phyloP scores from a whole-genome alignment of 30 jellyfish, hydroid and myxozoan species.

The Turritopsis dohrnii region DNA sequence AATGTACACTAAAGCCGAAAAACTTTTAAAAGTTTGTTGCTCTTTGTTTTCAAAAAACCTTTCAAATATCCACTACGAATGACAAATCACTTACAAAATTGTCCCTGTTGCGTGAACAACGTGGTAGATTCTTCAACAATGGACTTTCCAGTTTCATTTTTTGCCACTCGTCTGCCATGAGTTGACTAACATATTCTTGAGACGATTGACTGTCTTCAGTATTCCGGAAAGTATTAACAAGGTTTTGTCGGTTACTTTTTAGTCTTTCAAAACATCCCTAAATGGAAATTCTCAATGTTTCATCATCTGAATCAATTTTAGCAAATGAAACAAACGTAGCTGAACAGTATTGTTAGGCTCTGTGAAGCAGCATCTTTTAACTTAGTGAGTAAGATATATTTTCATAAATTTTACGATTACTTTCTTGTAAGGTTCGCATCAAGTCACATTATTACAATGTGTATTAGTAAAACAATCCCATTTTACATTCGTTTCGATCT shows the following conservation, averaged over 20 bases:
- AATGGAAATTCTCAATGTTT: background rate
- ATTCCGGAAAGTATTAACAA: constrained; percentile 47
- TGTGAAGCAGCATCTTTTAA: too few relatives aligned
- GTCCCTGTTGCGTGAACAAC: background rate
- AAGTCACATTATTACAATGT: too few relatives aligned
- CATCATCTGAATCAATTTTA: too few relatives aligned
- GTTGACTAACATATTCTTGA: constrained; percentile 48
- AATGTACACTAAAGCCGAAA: too few relatives aligned
- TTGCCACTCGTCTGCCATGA: constrained; percentile 56
- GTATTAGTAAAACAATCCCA: too few relatives aligned
- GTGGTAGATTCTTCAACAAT: constrained; percentile 19
- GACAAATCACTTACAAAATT: constrained; percentile 4
- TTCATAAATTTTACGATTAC: too few relatives aligned
- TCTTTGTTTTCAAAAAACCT: background rate
- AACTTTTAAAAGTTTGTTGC: background rate
- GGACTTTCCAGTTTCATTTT: constrained; percentile 49
- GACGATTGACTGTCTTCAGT: constrained; percentile 28
- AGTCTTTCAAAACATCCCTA: constrained; percentile 68
- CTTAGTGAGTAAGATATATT: too few relatives aligned
- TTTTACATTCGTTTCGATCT: too few relatives aligned
- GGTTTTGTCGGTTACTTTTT: constrained; percentile 39
- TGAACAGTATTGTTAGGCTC: too few relatives aligned
- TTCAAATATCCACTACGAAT: background rate
- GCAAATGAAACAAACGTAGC: too few relatives aligned
- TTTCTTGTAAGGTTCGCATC: too few relatives aligned